Evolutionary conservation across 2,888 invertebrate genomes (phyloP), one percentile per base, ranked within the genome.

Genomic region (Clistopyga incitator): DNA sequence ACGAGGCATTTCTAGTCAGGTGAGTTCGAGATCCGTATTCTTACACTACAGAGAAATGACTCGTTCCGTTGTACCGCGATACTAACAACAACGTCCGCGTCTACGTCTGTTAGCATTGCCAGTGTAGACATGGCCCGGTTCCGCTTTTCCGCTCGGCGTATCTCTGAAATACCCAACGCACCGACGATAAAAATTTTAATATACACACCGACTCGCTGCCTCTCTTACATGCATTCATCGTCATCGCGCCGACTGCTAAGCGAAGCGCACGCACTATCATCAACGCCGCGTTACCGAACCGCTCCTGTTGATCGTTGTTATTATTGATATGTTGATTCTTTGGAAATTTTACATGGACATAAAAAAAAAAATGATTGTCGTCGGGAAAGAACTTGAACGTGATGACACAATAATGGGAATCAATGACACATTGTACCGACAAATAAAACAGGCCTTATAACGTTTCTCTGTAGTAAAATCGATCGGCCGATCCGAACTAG

Each of bases 21-120:
- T 71, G 45, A 71, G 71, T 71, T 71, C 18, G n/a, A 50, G 52
- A 52, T 70, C 11, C 38, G 23, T n/a, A 15, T 56, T 56, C 56
- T 56, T 23, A 56, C 23, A 71, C 54, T 42, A 29, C 13, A 29
- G 34, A 20, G 42, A 3, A 15, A 20, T 34, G 20, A n/a, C 38
- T 70, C 56, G 10, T 42, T 42, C 15, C 45, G 20, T n/a, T 10
- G 42, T 11, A 23, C 18, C 56, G 56, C 54, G 20, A 8, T 6
- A 50, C 15, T 34, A 2, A n/a, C n/a, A 13, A 18, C 71, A 42
- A n/a, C 23, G 20, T 72, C n/a, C 18, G 29, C 34, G 18, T 20
- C 6, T 23, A 25, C 15, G 56, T n/a, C 25, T 72, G 25, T 23
- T 71, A 56, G 45, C 59, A 29, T 61, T 61, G 59, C 15, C 25